Conservation (phyloP, 2,113 vertebrate species). For the Pteronura brasiliensis region DNA sequence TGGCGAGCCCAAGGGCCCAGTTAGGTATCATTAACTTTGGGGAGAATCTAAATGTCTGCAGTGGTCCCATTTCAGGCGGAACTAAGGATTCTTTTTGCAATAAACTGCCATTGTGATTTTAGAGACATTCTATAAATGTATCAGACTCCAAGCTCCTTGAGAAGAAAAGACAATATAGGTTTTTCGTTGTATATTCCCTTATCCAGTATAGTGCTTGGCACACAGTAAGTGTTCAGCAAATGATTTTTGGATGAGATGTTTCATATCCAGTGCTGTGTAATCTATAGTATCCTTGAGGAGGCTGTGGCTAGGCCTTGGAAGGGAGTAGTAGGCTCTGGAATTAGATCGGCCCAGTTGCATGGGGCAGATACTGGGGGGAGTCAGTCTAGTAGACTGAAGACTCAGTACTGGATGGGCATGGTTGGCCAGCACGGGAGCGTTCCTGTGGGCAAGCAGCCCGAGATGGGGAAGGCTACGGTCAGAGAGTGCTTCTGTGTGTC, state of each 20-base stretch:
- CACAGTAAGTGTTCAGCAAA: not conserved
- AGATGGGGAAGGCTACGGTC: not conserved
- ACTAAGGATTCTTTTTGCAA: not conserved
- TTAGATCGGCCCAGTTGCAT: not conserved
- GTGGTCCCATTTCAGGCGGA: not conserved
- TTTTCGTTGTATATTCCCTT: not conserved
- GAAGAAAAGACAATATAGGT: not conserved
- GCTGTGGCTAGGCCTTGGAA: not conserved
- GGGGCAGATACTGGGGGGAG: not conserved
- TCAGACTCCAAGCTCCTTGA: not conserved
- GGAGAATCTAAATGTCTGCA: not conserved
- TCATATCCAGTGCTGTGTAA: not conserved
- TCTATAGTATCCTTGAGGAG: not conserved
- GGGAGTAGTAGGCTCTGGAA: not conserved
- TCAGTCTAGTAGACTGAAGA: not conserved
- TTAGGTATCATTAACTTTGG: not conserved
- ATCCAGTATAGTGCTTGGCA: not conserved
- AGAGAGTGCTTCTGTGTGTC: not conserved
- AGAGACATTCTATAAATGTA: not conserved
- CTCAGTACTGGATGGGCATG: not conserved
- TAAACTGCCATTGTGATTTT: not conserved
- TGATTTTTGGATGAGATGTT: not conserved
- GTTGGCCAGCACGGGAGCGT: not conserved
- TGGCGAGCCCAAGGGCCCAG: not conserved
- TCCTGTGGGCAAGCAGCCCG: not conserved